These are phyloP conservation scores for Drosophila macrothrix DNA, from an alignment of 2,888 invertebrate species.

Conservation along the genomic window DNA sequence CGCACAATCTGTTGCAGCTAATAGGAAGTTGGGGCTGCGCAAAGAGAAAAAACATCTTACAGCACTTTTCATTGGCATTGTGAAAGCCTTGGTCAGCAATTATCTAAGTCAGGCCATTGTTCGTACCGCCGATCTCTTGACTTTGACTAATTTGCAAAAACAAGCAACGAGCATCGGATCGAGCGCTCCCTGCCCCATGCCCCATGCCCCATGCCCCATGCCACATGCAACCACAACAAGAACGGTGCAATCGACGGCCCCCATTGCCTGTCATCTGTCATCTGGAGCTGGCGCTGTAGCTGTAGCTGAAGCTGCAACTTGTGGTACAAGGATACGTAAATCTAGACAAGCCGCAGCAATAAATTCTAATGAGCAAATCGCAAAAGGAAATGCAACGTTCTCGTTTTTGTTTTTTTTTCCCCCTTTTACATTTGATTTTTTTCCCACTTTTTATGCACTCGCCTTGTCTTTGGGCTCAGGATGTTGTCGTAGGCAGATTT, in stretches of 20 bases:
- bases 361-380: constrained; percentile 81
- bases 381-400: constrained; percentile 74
- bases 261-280: constrained; percentile 75
- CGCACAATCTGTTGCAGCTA: constrained; percentile 76
- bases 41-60: constrained; percentile 43
- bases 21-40: constrained; percentile 69
- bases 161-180: constrained; percentile 24
- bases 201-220: constrained; percentile 19
- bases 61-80: constrained; percentile 72
- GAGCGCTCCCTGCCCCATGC: constrained; percentile 25
- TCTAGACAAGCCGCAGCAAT: constrained; percentile 80
- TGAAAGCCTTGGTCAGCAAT: constrained; percentile 75
- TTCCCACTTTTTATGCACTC: constrained; percentile 10
- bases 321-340: constrained; percentile 82
- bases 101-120: constrained; percentile 77
- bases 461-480: constrained; percentile 49
- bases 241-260: constrained; percentile 30
- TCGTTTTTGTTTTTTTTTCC: constrained; percentile 26
- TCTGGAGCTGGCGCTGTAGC: constrained; percentile 44
- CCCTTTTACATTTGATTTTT: not conserved
- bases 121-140: constrained; percentile 69
- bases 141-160: constrained; percentile 79
- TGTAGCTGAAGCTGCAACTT: constrained; percentile 29
- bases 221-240: constrained; percentile 22
- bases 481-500: constrained; percentile 70